phyloP scores from a whole-genome alignment of 2,888 invertebrate genomes.

The Rhagophthalmus giganteus region DNA sequence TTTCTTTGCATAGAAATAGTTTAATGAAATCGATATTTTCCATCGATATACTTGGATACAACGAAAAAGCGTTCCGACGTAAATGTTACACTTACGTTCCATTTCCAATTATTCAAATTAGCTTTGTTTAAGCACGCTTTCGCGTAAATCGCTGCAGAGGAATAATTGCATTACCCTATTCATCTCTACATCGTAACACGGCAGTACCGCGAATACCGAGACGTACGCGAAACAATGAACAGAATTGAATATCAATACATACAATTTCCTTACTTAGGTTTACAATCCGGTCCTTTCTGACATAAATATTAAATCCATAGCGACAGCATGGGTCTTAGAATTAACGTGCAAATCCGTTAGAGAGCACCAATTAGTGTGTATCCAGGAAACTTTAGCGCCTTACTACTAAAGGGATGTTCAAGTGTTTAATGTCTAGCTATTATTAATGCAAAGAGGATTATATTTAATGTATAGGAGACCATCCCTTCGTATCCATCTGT shows the following conservation, averaged over 20 bases:
- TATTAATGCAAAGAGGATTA: constrained; percentile 49
- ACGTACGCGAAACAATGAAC: not conserved
- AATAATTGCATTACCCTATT: not conserved
- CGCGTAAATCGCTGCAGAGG: not conserved
- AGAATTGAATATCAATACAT: constrained; percentile 16
- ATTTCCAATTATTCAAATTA: not conserved
- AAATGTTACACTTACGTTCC: too few relatives aligned
- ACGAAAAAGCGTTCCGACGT: too few relatives aligned
- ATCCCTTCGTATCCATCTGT: constrained; percentile 24
- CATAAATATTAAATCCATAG: constrained; percentile 26
- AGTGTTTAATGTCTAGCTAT: constrained; percentile 44
- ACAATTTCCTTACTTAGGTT: constrained; percentile 22
- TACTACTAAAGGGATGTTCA: constrained; percentile 39
- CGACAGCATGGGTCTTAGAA: constrained; percentile 20
- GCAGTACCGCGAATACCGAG: not conserved
- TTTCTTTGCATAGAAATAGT: not conserved
- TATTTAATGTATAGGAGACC: constrained; percentile 39
- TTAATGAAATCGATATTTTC: not conserved
- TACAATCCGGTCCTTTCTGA: constrained; percentile 18
- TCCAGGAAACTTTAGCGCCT: constrained; percentile 40
- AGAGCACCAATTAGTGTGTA: constrained; percentile 43
- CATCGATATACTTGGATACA: not conserved
- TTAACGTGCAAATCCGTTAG: constrained; percentile 36
- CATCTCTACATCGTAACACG: not conserved
- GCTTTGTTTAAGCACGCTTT: not conserved